Evolutionary conservation across 2,113 vertebrate genomes (phyloP), one percentile per base, ranked within the genome.

Genomic region (Grammomys surdaster): DNA sequence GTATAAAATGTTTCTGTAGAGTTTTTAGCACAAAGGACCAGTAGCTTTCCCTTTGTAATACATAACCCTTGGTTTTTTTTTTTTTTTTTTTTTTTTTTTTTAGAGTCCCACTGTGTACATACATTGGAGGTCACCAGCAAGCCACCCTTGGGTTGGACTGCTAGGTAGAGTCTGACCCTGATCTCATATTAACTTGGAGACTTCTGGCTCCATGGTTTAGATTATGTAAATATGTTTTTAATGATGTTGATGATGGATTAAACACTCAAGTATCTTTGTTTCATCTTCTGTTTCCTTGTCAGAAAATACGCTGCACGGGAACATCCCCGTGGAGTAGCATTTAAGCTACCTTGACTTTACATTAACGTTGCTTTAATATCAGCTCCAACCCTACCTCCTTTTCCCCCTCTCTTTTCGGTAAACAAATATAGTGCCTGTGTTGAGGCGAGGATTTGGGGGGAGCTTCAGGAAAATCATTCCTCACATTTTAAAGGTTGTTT

Each of bases 191-290:
- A 3, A 31, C 69, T 40, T 48, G 87, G 78, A 48, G 93, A 96
- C 73, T 43, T 95, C 93, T 46, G 48, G 36, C 89, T 95, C 77
- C 36, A 3, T 88, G 91, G n/a, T 90, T 97, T 96, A 80, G 96
- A 89, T 48, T 94, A 69, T 97, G 94, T 97, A 97, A 97, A 97
- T 95, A 95, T 88, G 78, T 40, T 96, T 97, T 97, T 96, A 90
- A 93, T 97, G 5, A 33, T 97, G 97, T 95, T 93, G 93, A 69
- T 96, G 96, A 97, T 97, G 97, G 95, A 97, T 97, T 96, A 96
- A 92, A 97, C 81, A 96, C 95, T 94, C 97, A 89, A 89, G 54
- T 95, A 91, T 96, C 94, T 98, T 97, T 98, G 56, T 67, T 85
- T 84, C 89, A 12, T 72, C 65, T 97, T 97, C 89, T 88, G 0